phyloP scores from a whole-genome alignment of 2,888 invertebrate genomes.

The Acanthococcus lagerstroemiae region DNA sequence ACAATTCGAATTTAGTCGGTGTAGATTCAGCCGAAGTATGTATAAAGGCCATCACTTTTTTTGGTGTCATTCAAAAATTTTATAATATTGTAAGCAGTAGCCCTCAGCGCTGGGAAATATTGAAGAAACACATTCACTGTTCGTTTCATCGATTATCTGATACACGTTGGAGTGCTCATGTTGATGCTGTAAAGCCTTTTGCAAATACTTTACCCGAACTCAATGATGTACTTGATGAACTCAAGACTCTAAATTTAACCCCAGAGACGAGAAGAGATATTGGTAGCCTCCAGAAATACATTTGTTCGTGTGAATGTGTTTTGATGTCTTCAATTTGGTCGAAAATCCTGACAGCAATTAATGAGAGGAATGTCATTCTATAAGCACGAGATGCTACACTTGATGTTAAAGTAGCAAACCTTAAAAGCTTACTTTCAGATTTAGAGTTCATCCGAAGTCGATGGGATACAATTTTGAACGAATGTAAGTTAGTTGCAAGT shows the following conservation, averaged over 20 bases:
- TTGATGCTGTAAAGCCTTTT: background rate
- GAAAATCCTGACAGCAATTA: constrained; percentile 15
- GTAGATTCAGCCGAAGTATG: constrained; percentile 28
- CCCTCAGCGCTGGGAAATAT: constrained; percentile 33
- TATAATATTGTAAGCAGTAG: constrained; percentile 32
- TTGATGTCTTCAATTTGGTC: constrained; percentile 21
- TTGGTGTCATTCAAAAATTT: constrained; percentile 32
- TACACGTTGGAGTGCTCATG: background rate
- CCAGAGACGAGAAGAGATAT: background rate
- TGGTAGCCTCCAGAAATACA: constrained; percentile 6
- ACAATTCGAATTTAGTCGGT: constrained; percentile 31
- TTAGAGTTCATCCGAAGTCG: background rate
- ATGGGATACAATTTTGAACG: constrained; percentile 2
- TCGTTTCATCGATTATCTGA: background rate
- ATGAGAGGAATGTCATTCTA: constrained; percentile 11
- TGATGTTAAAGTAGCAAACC: background rate
- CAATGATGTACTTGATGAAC: background rate
- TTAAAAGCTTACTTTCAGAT: background rate
- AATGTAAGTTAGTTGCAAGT: constrained; percentile 3
- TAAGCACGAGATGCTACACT: constrained; percentile 2
- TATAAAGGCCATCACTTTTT: constrained; percentile 29
- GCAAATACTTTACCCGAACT: background rate
- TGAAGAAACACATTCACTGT: no score
- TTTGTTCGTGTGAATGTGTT: constrained; percentile 12
- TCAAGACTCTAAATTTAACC: background rate